Evolutionary conservation across 2,888 invertebrate species (phyloP), one percentile per base, ranked within the genome.

Genomic region (Xylophagus ater): DNA sequence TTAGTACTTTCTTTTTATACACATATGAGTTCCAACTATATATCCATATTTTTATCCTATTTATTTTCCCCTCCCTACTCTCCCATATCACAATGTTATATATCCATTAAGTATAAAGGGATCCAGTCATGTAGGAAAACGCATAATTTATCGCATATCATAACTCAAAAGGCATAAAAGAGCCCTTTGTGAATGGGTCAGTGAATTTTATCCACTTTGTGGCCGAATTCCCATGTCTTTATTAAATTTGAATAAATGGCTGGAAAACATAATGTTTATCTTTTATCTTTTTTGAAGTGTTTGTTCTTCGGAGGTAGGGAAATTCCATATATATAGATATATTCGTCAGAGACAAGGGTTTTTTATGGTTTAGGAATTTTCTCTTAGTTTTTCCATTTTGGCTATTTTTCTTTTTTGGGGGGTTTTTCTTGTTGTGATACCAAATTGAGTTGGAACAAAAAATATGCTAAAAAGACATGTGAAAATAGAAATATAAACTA

Each of bases 231-330:
- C 43, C 45, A 46, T 47, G 44, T 45, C 50, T 49, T 49, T 49
- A 50, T 50, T 48, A 50, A 50, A 49, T 49, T 50, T 50, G 45
- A 49, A 50, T 49, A 50, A 50, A 48, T 49, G 48, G 46, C 43
- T 41, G 42, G 36, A 45, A 45, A 45, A 42, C 42, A 47, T 31
- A 26, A 17, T 35, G 5, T 25, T n/a, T 26, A 25, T 12, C 26
- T 7, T 35, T n/a, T n/a, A n/a, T n/a, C n/a, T n/a, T n/a, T n/a
- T n/a, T 25, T 26, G 35, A n/a, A 26, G 26, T 10, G 26, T n/a
- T 26, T 26, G 28, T 12, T n/a, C 10, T n/a, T n/a, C 7, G 10
- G 10, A n/a, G 12, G 13, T n/a, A 10, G 10, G 13, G 12, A 28
- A 15, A 12, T 13, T 13, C 14, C 5, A 15, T 15, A 14, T 15